Base-by-base conservation (phyloP, 1,140 invertebrate species). In the Cotesia typhae region DNA sequence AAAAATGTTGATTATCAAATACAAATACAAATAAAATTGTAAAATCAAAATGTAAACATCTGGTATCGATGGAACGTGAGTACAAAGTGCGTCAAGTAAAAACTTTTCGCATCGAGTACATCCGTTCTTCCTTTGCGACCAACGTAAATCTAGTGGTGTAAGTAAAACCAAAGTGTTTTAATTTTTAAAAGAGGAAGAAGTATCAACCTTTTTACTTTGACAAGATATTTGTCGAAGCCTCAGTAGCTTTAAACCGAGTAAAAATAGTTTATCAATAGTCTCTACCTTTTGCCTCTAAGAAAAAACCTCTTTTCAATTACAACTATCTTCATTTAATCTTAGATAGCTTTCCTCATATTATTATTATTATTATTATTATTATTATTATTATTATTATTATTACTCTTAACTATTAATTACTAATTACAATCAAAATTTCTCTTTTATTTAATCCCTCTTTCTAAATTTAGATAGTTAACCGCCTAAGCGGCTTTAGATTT, bases 251-350 rank as follows among this genome's bases (percentile, higher is more conserved):
- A 53, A 70, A 69, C 69, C 38, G 37, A 74, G 38, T 63, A 38
- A 14, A 35, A 59, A 36, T 20, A 65, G 20, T 57, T 68, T 71
- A 51, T n/a, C 67, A 60, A 38, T 84, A 87, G 80, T 76, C 80
- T 76, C 80, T 82, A 83, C 85, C 85, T 87, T 87, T 87, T 87
- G 85, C 84, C 85, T 86, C 84, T 9, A 9, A 9, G 10, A 47
- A 6, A 47, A 66, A 80, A 72, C 38, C 37, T 36, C 36, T 37
- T 6, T 10, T 47, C 10, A 47, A 47, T 47, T 10, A 28, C 10
- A 47, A 47, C 41, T 51, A 52, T 64, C 10, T 66, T 41, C 28
- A 66, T 28, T 28, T 28, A 28, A 28, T 28, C 28, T 28, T 28
- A 28, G 28, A 28, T 52, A 66, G 38, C 47, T 66, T 66, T 51